Percentiles rank a stretch among this genome's conserved stretches.
These are phyloP conservation scores for Phataginus tricuspis DNA, from an alignment of 2,797 vertebrate species.

Conservation along the genomic window DNA sequence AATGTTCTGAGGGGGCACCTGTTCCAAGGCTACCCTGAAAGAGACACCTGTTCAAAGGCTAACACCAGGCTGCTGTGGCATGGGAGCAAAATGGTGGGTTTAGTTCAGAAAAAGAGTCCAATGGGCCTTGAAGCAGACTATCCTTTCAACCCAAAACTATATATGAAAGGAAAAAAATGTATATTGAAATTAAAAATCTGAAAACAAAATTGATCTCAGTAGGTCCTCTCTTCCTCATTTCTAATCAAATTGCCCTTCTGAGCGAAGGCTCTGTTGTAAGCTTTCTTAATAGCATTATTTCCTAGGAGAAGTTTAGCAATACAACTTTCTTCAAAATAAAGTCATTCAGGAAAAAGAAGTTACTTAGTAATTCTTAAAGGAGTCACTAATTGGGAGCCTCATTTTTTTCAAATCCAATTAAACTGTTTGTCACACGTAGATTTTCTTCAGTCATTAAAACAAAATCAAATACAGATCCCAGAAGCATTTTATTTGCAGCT, in stretches of 20 bases:
- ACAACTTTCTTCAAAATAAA: neutral
- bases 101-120: neutral
- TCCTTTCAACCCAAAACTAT: neutral
- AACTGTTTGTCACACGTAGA: neutral
- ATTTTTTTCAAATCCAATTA: neutral
- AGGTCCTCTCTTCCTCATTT: neutral
- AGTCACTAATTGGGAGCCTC: neutral
- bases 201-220: neutral
- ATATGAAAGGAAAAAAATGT: neutral
- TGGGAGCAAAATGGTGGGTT: neutral
- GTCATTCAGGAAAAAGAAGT: neutral
- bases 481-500: neutral
- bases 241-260: neutral
- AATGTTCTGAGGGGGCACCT: neutral
- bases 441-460: constrained; percentile 12
- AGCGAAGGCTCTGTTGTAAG: neutral
- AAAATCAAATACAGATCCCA: neutral
- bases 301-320: neutral
- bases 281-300: neutral
- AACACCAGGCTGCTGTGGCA: accelerated
- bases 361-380: neutral
- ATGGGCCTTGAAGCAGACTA: neutral
- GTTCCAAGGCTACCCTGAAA: too few relatives aligned
- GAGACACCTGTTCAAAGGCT: too few relatives aligned
- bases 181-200: neutral